Conservation (phyloP, 2,888 invertebrate species). For the Ophion ellenae region DNA sequence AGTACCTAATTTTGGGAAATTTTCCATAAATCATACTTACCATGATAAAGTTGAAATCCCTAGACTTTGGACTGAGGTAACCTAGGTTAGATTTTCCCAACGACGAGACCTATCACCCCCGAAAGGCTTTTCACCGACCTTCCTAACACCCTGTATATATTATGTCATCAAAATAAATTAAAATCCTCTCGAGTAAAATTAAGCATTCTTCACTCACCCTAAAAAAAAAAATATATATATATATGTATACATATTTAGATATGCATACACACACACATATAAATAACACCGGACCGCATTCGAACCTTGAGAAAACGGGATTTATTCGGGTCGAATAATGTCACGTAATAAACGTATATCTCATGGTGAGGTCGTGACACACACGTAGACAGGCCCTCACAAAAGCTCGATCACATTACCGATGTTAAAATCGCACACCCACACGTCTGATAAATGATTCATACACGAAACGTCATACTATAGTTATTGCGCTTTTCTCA, state of each 20-base stretch:
- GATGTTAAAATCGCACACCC: slow-evolving; percentile 41
- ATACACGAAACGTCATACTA: slow-evolving; percentile 55
- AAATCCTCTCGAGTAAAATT: too few relatives aligned
- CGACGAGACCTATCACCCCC: too few relatives aligned
- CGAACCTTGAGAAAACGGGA: background rate
- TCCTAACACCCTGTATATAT: too few relatives aligned
- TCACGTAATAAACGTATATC: slow-evolving; percentile 30
- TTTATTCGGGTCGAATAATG: background rate
- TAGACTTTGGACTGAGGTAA: too few relatives aligned
- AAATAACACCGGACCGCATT: background rate
- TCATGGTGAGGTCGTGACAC: slow-evolving; percentile 21
- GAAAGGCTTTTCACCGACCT: too few relatives aligned
- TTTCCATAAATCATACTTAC: too few relatives aligned
- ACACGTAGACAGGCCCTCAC: background rate
- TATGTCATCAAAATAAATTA: too few relatives aligned
- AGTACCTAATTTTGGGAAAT: too few relatives aligned
- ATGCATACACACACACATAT: background rate
- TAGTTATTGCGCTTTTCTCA: slow-evolving; percentile 65
- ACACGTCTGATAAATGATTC: slow-evolving; percentile 65
- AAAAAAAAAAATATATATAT: background rate
- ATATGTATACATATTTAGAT: background rate
- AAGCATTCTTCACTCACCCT: too few relatives aligned
- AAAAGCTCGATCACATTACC: slow-evolving; percentile 13
- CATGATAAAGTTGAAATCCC: too few relatives aligned
- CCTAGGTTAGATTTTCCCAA: too few relatives aligned